Base-by-base conservation (phyloP, 2,888 invertebrate genomes). In the Drosophila kambysellisi region DNA sequence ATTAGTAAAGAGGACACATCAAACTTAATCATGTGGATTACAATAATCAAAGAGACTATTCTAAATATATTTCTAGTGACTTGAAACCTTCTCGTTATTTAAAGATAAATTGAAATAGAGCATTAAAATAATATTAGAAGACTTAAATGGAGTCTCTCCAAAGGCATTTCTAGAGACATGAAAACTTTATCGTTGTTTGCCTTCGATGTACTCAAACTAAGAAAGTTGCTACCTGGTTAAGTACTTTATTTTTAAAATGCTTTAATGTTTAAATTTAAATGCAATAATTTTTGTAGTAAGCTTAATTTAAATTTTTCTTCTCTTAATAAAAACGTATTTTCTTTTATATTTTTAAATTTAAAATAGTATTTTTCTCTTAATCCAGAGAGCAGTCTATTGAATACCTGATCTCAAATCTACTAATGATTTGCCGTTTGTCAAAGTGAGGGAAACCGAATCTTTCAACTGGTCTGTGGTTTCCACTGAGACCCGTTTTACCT, bases 381-480 rank as follows among this genome's bases (percentile, higher is more conserved):
- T 52, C 6, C 20, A 8, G 20, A n/a, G 2, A 30, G 30, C 51
- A 50, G 12, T 48, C 5, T 43, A 12, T 29, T 33, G 29, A 12
- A 17, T 15, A 12, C n/a, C 52, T 30, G 75, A 75, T 57, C 63
- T 63, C 6, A 17, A 9, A 32, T n/a, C 43, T 46, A 6, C 63
- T 54, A 68, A 73, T 78, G 59, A 53, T 32, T n/a, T 32, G 74
- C 52, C 48, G 62, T 77, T 77, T 79, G 62, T 78, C 79, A 74
- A 53, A 17, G 41, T 46, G 46, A 30, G 8, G 37, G 60, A 39
- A 60, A 48, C 54, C 39, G 35, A 52, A 53, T 56, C 66, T 67
- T 46, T 41, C 20, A 17, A 4, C n/a, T 29, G 32, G 9, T n/a
- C 9, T 57, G 56, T 15, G 48, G 33, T 6, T 8, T 2, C n/a